phyloP scores from a whole-genome alignment of 53 echinoderm and acorn worm species.

The Astropecten irregularis region DNA sequence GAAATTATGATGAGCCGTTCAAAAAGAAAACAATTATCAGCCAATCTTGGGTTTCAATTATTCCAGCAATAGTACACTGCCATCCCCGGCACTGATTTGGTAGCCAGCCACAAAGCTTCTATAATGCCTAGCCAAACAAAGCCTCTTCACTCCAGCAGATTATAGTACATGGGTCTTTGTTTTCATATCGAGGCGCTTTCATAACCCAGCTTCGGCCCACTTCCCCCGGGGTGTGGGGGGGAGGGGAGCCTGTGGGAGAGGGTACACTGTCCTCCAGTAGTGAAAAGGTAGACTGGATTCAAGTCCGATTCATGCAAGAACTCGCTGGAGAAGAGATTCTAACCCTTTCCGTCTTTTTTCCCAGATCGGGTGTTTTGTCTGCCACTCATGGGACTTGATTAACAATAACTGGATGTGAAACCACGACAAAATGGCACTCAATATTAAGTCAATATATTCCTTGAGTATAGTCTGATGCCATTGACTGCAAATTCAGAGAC shows the following conservation, averaged over 20 bases:
- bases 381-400: neutral
- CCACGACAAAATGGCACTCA: conserved; percentile 38
- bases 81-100: neutral
- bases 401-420: neutral
- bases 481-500: too few species aligned
- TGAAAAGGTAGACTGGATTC: too few species aligned
- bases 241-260: too few species aligned
- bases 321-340: too few species aligned
- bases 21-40: neutral
- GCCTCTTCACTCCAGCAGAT: conserved; percentile 6
- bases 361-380: neutral
- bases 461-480: too few species aligned
- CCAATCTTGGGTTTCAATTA: conserved; percentile 32
- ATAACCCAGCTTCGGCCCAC: conserved; percentile 22
- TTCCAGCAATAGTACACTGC: conserved; percentile 23
- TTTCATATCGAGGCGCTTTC: neutral
- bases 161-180: conserved; percentile 15
- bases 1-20: too few species aligned
- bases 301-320: too few species aligned
- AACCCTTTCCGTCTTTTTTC: neutral
- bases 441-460: conserved; percentile 46
- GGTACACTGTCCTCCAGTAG: too few species aligned
- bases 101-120: neutral
- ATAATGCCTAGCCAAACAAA: conserved; percentile 20
- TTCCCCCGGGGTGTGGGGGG: too few species aligned